These are phyloP conservation scores for Sthenelais limicola DNA, from an alignment of 2,888 invertebrate genomes.

Conservation along the genomic window DNA sequence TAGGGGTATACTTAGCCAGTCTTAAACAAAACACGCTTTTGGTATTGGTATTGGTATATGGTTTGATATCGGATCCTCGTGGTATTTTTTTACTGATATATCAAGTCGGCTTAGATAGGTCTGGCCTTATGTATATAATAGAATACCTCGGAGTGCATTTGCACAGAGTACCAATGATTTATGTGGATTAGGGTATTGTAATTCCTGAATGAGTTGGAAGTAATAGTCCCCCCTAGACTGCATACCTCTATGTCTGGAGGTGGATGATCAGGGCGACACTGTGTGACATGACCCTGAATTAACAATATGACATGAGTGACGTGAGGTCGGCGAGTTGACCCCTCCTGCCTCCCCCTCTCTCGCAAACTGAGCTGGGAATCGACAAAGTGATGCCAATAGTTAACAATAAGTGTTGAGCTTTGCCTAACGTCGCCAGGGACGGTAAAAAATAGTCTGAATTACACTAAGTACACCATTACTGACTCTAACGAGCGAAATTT, in stretches of 20 bases:
- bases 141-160: too few species aligned
- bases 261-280: slow-evolving; percentile 11
- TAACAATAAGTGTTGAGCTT: slow-evolving; percentile 31
- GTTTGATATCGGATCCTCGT: too few species aligned
- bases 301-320: slow-evolving; percentile 39
- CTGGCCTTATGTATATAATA: too few species aligned
- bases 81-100: too few species aligned
- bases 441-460: slow-evolving; percentile 34
- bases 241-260: slow-evolving; percentile 23
- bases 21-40: too few species aligned
- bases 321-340: slow-evolving; percentile 34
- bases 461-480: slow-evolving; percentile 37
- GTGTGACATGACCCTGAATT: slow-evolving; percentile 13
- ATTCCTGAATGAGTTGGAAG: too few species aligned
- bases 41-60: too few species aligned
- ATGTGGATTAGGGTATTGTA: too few species aligned
- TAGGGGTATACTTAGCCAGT: too few species aligned
- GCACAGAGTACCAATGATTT: too few species aligned
- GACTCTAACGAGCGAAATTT: slow-evolving; percentile 33
- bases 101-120: too few species aligned
- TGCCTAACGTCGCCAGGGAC: slow-evolving; percentile 12
- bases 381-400: background rate
- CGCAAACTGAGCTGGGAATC: background rate
- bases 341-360: background rate
- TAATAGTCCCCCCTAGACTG: too few species aligned